These are phyloP conservation scores for Phrynosoma platyrhinos DNA, from an alignment of 2,113 vertebrate species.

Conservation along the genomic window DNA sequence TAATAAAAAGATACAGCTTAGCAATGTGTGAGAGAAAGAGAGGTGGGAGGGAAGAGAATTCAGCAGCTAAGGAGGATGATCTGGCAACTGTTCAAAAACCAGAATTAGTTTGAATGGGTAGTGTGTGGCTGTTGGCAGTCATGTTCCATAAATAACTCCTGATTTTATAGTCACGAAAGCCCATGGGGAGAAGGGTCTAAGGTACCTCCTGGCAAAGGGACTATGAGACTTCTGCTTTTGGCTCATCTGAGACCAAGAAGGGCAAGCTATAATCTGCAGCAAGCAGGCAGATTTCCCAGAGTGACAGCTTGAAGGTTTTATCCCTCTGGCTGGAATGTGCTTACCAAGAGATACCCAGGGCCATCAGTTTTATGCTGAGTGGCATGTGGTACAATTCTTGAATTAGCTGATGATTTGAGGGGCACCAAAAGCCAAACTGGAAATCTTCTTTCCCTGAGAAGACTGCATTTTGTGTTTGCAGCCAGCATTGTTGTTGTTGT, in stretches of 20 bases:
- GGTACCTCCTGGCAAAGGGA: slow-evolving; percentile 4
- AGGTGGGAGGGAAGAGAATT: neutral
- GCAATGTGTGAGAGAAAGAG: neutral
- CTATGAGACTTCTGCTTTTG: slow-evolving; percentile 21
- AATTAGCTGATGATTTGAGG: neutral
- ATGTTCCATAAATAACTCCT: slow-evolving; percentile 37
- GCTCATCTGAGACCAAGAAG: slow-evolving; percentile 1
- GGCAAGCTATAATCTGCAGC: slow-evolving; percentile 1
- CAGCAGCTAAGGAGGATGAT: slow-evolving; percentile 28
- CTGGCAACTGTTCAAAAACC: slow-evolving; percentile 34
- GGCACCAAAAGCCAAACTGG: neutral
- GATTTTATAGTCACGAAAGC: neutral
- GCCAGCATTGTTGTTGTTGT: neutral
- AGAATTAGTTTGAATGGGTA: slow-evolving; percentile 23
- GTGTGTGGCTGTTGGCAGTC: slow-evolving; percentile 6
- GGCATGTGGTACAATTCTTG: neutral
- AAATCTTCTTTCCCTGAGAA: neutral
- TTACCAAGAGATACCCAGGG: slow-evolving; percentile 9
- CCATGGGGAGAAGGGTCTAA: accelerated
- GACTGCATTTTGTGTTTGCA: slow-evolving; percentile 8
- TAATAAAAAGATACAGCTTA: slow-evolving; percentile 39
- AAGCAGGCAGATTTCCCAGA: neutral
- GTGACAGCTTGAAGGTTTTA: slow-evolving; percentile 13
- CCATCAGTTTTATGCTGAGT: neutral
- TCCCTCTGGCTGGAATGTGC: neutral